phyloP scores from a whole-genome alignment of 2,797 vertebrate genomes.

The Tauraco hartlaubi region DNA sequence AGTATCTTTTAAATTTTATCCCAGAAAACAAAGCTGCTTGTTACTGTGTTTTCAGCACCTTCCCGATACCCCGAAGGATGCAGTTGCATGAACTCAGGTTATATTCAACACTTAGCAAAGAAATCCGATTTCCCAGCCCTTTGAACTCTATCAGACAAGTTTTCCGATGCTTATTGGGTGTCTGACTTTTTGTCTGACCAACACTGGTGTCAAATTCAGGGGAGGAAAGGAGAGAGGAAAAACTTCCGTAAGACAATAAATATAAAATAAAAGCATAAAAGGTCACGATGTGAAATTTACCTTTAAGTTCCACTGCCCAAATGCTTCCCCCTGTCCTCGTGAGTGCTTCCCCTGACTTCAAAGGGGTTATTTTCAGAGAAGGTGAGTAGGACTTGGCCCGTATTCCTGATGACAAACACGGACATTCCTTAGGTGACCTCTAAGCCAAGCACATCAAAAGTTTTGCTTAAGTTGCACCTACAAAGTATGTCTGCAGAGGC shows the following conservation, averaged over 20 bases:
- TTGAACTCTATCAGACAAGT: background rate
- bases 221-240: background rate
- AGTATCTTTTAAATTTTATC: background rate
- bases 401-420: background rate
- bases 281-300: background rate
- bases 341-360: background rate
- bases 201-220: background rate
- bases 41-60: constrained; percentile 6
- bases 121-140: background rate
- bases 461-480: constrained; percentile 48
- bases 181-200: background rate
- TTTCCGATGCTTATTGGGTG: background rate
- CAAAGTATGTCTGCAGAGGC: background rate
- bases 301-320: background rate
- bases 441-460: background rate
- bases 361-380: background rate
- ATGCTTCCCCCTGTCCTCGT: background rate
- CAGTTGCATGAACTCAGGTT: background rate
- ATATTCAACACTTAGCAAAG: background rate
- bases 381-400: background rate
- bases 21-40: background rate
- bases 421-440: constrained; percentile 21
- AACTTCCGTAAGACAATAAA: background rate
- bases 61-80: background rate
- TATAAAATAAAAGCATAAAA: background rate